Conservation (phyloP, 1,140 invertebrate genomes). For the Euglossa dilemma region DNA sequence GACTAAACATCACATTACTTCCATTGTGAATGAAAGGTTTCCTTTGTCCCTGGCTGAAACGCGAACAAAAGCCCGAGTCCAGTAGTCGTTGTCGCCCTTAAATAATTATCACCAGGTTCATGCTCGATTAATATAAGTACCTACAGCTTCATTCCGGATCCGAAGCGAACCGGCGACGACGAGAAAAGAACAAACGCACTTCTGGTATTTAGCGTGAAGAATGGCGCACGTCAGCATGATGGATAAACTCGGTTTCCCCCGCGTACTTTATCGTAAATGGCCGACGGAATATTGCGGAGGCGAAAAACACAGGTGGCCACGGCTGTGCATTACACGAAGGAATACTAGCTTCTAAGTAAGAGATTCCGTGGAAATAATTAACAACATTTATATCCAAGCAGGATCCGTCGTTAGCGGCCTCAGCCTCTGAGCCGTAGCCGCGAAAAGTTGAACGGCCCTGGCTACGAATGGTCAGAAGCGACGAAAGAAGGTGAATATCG, state of each 20-base stretch:
- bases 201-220: conserved; percentile 71
- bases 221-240: conserved; percentile 66
- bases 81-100: conserved; percentile 25
- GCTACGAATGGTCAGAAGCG: not conserved
- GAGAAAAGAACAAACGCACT: conserved; percentile 69
- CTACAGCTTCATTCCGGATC: conserved; percentile 59
- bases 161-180: conserved; percentile 42
- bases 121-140: conserved; percentile 35
- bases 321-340: conserved; percentile 33
- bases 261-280: conserved; percentile 58
- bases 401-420: not conserved
- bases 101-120: conserved; percentile 60
- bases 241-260: conserved; percentile 67
- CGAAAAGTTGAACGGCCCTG: conserved; percentile 15
- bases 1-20: not conserved
- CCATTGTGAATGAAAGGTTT: not conserved
- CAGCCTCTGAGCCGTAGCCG: too few species aligned
- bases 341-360: conserved; percentile 45
- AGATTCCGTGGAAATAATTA: conserved; percentile 63
- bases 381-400: conserved; percentile 44
- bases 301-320: conserved; percentile 62
- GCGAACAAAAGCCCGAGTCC: not conserved
- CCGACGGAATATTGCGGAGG: conserved; percentile 45
- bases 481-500: not conserved
- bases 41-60: not conserved